Evolutionary conservation across 2,888 invertebrate genomes (phyloP).

Genomic region (Nebria brevicollis): DNA sequence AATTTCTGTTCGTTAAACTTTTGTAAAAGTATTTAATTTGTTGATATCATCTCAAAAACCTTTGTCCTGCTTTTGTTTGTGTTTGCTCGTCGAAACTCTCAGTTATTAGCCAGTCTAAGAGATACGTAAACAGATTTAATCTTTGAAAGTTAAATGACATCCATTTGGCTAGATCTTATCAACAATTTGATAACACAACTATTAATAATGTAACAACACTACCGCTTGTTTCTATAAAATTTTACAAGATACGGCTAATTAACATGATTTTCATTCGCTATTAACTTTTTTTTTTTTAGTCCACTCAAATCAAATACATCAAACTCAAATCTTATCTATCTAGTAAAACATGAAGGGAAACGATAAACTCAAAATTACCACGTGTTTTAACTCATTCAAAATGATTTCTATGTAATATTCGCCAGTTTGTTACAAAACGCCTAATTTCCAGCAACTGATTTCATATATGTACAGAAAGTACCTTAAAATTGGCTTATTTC

Average conservation of each 20-base stretch:
- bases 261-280: background rate
- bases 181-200: conserved; percentile 22
- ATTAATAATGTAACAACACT: conserved; percentile 19
- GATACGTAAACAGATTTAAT: conserved; percentile 36
- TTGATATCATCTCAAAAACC: background rate
- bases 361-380: background rate
- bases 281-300: background rate
- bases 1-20: background rate
- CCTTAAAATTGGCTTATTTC: too few species aligned
- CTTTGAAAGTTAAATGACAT: conserved; percentile 21
- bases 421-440: background rate
- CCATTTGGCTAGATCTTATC: conserved; percentile 33
- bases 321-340: background rate
- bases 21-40: background rate
- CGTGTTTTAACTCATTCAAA: conserved; percentile 6
- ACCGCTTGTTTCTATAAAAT: background rate
- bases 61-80: conserved; percentile 28
- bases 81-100: conserved; percentile 36
- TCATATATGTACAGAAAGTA: background rate
- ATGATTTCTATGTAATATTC: background rate
- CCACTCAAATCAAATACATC: background rate
- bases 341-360: background rate
- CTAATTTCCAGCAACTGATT: background rate
- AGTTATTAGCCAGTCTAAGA: conserved; percentile 39
- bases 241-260: background rate